A percentile compares a stretch with the other conserved stretches of the same genome.
These are phyloP conservation scores for Dendronephthya gigantea DNA, from an alignment of 64 coral and sea anemone genomes.

Conservation along the genomic window DNA sequence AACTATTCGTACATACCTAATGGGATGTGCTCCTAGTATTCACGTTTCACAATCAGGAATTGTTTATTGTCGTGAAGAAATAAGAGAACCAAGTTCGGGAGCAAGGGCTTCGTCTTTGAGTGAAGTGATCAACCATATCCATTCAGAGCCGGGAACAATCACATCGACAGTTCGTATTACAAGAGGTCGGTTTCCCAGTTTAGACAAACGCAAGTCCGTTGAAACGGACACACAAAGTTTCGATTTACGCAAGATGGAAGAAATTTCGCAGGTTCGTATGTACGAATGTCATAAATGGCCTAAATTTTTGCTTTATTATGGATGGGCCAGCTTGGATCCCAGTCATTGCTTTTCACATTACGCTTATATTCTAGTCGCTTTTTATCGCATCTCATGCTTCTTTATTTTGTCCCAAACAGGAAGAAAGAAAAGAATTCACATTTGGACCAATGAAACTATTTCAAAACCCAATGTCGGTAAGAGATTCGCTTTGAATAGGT, in stretches of 20 bases:
- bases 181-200: background rate
- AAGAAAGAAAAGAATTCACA: slow-evolving; percentile 72
- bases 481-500: slow-evolving; percentile 20
- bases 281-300: background rate
- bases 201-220: slow-evolving; percentile 67
- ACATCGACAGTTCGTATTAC: slow-evolving; percentile 15
- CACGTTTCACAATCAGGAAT: slow-evolving; percentile 99
- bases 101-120: slow-evolving; percentile 81
- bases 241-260: slow-evolving; percentile 78
- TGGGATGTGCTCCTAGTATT: slow-evolving; percentile 99
- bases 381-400: background rate
- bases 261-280: slow-evolving; percentile 58
- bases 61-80: slow-evolving; percentile 92
- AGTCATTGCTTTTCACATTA: background rate
- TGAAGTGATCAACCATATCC: slow-evolving; percentile 99
- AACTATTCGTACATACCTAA: slow-evolving; percentile 44
- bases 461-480: slow-evolving; percentile 82
- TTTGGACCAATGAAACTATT: slow-evolving; percentile 94
- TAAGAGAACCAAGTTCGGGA: slow-evolving; percentile 84
- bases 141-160: slow-evolving; percentile 86
- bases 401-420: slow-evolving; percentile 39
- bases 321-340: background rate
- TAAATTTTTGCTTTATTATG: background rate
- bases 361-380: background rate
- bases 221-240: slow-evolving; percentile 96